Evolutionary conservation across 2,797 vertebrate species (phyloP).

Genomic region (Zenarchopterus dispar): DNA sequence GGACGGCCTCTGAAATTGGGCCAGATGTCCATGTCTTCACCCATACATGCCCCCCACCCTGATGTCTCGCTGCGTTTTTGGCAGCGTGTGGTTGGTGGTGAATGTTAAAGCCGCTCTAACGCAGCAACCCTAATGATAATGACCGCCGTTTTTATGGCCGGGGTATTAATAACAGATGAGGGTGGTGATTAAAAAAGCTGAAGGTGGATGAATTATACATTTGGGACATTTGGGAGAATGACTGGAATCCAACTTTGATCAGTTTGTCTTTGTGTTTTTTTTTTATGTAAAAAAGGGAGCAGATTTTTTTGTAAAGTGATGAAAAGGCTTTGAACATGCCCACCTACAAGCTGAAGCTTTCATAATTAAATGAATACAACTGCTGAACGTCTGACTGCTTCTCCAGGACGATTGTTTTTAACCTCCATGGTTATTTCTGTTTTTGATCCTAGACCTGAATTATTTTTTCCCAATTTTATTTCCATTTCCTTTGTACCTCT

Average conservation of each 20-base stretch:
- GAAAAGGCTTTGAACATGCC: slow-evolving; percentile 58
- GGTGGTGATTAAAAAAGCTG: slow-evolving; percentile 60
- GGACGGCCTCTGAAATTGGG: slow-evolving; percentile 52
- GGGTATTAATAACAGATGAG: slow-evolving; percentile 67
- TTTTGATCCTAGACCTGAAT: not conserved
- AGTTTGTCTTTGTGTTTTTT: slow-evolving; percentile 29
- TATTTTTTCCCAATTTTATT: slow-evolving; percentile 16
- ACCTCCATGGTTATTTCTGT: slow-evolving; percentile 6
- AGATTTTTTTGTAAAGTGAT: slow-evolving; percentile 28
- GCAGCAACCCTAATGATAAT: slow-evolving; percentile 52
- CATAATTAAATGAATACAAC: slow-evolving; percentile 55
- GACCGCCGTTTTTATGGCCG: slow-evolving; percentile 49
- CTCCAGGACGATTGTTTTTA: slow-evolving; percentile 4
- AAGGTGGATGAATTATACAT: slow-evolving; percentile 58
- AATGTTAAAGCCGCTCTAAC: slow-evolving; percentile 49
- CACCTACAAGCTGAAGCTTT: slow-evolving; percentile 45
- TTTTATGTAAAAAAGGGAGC: not conserved
- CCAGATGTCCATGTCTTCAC: slow-evolving; percentile 70
- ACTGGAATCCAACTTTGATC: slow-evolving; percentile 48
- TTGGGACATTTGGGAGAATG: slow-evolving; percentile 37
- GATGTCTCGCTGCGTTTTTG: slow-evolving; percentile 38
- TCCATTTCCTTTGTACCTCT: slow-evolving; percentile 1
- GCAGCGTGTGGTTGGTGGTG: slow-evolving; percentile 38
- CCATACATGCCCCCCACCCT: slow-evolving; percentile 43
- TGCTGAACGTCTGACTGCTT: slow-evolving; percentile 42